Evolutionary conservation across 2,797 vertebrate species (phyloP).

Genomic region (Chelon auratus): DNA sequence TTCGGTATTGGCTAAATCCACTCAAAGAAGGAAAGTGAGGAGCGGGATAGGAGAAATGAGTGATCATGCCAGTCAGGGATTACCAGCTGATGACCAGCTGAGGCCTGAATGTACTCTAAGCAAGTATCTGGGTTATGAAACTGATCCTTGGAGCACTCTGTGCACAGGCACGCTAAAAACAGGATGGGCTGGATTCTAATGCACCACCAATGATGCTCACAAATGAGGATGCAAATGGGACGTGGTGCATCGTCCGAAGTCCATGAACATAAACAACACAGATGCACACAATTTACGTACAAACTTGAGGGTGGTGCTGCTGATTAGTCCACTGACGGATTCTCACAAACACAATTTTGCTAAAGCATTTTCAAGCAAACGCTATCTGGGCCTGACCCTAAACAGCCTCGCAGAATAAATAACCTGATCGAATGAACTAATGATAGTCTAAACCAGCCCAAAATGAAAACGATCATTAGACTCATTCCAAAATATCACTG

Average conservation of each 20-base stretch:
- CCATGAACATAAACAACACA: neutral
- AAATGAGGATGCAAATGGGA: conserved; percentile 1
- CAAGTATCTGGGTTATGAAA: conserved; percentile 62
- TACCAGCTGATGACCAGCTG: conserved; percentile 66
- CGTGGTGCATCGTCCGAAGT: neutral
- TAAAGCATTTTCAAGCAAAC: neutral
- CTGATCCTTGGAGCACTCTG: conserved; percentile 46
- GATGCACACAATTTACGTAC: neutral
- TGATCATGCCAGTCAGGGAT: conserved; percentile 58
- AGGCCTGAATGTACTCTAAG: conserved; percentile 65
- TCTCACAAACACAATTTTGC: neutral
- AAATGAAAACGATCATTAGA: conserved; percentile 8
- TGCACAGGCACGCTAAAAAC: conserved; percentile 7
- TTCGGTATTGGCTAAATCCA: conserved; percentile 65
- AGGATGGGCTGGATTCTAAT: conserved; percentile 9
- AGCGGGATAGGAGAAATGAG: conserved; percentile 43
- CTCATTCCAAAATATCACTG: neutral
- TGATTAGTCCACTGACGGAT: neutral
- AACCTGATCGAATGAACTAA: neutral
- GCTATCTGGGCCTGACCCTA: neutral
- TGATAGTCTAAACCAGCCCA: too few species aligned
- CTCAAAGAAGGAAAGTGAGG: conserved; percentile 63
- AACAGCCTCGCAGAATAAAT: neutral
- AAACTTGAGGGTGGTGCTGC: neutral
- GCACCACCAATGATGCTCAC: neutral